These are phyloP conservation scores for Apostichopus californicus DNA, from an alignment of 35 echinoderm and acorn worm species.

Conservation along the genomic window DNA sequence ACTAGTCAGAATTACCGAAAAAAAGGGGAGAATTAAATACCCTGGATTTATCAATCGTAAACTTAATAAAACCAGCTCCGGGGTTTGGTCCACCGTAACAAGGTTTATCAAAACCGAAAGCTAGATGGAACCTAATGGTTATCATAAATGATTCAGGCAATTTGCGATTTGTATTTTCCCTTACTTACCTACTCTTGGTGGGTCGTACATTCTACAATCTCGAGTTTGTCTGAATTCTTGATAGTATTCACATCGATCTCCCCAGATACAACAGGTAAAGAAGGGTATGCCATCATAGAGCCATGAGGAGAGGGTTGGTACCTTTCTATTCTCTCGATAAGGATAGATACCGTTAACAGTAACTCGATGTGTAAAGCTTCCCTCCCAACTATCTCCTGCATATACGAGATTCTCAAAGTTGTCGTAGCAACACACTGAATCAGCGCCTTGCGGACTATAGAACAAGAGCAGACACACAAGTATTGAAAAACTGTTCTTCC, in stretches of 20 bases:
- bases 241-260: conserved; percentile 83
- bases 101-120: no score
- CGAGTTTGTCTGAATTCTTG: conserved; percentile 78
- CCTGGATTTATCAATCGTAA: no score
- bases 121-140: no score
- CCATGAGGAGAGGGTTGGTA: conserved; percentile 74
- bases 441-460: conserved; percentile 76
- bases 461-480: not conserved
- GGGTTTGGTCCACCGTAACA: no score
- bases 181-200: conserved; percentile 64
- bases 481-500: not conserved
- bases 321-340: conserved; percentile 55
- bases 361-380: conserved; percentile 66
- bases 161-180: no score
- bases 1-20: not conserved
- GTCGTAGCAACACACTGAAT: conserved; percentile 92
- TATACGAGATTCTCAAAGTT: conserved; percentile 87
- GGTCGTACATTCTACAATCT: conserved; percentile 77
- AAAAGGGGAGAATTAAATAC: not conserved
- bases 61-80: no score
- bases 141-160: no score
- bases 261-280: conserved; percentile 91
- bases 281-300: conserved; percentile 68
- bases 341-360: conserved; percentile 68
- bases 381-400: conserved; percentile 82